Conservation (phyloP, 2,797 vertebrate species). For the Crenichthys baileyi region DNA sequence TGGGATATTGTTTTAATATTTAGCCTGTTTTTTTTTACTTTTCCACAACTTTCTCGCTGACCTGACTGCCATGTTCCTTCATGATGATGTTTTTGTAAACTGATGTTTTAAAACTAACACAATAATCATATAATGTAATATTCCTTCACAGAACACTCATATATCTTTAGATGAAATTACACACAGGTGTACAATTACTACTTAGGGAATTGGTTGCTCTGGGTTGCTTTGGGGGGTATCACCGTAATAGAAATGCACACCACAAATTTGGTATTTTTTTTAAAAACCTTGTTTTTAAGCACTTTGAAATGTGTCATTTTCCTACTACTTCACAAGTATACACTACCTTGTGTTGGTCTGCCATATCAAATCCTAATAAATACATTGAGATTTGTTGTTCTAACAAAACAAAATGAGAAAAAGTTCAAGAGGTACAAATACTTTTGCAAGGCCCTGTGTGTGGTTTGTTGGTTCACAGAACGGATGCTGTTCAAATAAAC, state of each 20-base stretch:
- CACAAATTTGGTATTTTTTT: not conserved
- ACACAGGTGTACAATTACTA: not conserved
- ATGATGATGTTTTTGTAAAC: not conserved
- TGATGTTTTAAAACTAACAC: not conserved
- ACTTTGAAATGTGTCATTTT: not conserved
- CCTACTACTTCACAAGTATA: not conserved
- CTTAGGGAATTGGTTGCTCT: not conserved
- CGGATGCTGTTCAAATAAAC: slow-evolving; percentile 46
- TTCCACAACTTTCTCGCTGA: not conserved
- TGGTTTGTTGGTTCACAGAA: slow-evolving; percentile 29
- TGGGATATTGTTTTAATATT: not conserved
- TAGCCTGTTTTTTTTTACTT: not conserved
- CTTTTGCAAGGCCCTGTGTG: not conserved
- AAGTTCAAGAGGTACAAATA: not conserved
- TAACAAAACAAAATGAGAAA: not conserved
- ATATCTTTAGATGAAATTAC: not conserved
- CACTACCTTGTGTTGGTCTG: not conserved
- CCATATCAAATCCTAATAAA: not conserved
- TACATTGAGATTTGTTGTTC: not conserved
- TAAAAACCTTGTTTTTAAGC: not conserved
- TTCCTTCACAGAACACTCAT: not conserved
- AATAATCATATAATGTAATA: too few relatives aligned
- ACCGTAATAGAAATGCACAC: not conserved
- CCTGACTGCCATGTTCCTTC: not conserved
- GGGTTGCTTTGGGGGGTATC: not conserved